Conservation (phyloP, 2,888 invertebrate species). For the Dynastes hyllus region DNA sequence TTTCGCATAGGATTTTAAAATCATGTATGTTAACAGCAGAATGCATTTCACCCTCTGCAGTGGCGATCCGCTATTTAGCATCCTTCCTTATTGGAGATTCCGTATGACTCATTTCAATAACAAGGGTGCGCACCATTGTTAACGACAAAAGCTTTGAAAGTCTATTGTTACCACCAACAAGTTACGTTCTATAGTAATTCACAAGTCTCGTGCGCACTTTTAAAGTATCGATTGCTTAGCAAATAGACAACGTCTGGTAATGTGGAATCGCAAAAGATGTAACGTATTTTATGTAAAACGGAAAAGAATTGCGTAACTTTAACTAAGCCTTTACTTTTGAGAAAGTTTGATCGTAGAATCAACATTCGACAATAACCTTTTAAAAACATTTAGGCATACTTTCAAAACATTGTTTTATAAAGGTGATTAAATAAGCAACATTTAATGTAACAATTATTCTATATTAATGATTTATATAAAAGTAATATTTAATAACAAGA, state of each 20-base stretch:
- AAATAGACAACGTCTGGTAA: neutral
- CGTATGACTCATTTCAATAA: slow-evolving; percentile 23
- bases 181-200: neutral
- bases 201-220: neutral
- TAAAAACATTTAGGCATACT: no score
- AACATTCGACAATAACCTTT: no score
- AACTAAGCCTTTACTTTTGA: no score
- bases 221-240: neutral
- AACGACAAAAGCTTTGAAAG: slow-evolving; percentile 33
- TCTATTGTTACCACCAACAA: slow-evolving; percentile 21
- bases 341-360: no score
- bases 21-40: neutral
- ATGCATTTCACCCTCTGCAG: slow-evolving; percentile 10
- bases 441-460: no score
- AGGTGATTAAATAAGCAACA: no score
- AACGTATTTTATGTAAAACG: no score
- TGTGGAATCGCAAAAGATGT: neutral
- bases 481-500: no score
- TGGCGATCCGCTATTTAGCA: neutral
- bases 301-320: no score
- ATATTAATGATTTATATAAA: no score
- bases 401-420: no score
- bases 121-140: slow-evolving; percentile 25
- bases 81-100: slow-evolving; percentile 32
- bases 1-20: no score